Conservation (phyloP, 2,888 invertebrate genomes). For the Epirrhoe tristata region DNA sequence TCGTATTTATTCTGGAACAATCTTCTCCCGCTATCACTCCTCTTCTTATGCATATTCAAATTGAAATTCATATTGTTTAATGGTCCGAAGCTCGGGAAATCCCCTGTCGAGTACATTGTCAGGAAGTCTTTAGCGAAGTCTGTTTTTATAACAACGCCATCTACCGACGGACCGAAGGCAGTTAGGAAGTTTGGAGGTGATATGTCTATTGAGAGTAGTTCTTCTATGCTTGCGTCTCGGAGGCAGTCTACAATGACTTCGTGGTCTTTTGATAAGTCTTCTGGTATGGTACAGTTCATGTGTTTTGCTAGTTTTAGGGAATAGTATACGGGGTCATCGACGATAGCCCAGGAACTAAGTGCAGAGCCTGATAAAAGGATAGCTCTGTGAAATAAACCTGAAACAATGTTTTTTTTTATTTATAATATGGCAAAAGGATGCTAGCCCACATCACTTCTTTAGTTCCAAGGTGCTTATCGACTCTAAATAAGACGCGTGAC, state of each 20-base stretch:
- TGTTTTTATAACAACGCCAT: conserved; percentile 96
- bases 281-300: conserved; percentile 93
- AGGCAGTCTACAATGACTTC: conserved; percentile 94
- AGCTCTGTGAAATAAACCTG: conserved; percentile 94
- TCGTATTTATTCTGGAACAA: conserved; percentile 90
- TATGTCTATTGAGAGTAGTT: conserved; percentile 90
- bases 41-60: conserved; percentile 84
- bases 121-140: conserved; percentile 93
- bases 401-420: conserved; percentile 31
- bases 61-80: conserved; percentile 83
- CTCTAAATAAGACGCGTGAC: too few relatives aligned
- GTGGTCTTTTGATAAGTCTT: conserved; percentile 92
- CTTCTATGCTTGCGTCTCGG: conserved; percentile 90
- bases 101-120: conserved; percentile 88
- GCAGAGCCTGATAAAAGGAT: conserved; percentile 95
- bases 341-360: conserved; percentile 94
- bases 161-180: conserved; percentile 96
- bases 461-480: too few relatives aligned
- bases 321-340: conserved; percentile 94
- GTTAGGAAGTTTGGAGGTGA: conserved; percentile 93
- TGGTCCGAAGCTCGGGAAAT: conserved; percentile 87
- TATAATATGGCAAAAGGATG: not conserved
- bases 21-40: conserved; percentile 86
- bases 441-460: too few relatives aligned
- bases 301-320: conserved; percentile 92